phyloP scores from a whole-genome alignment of 2,113 vertebrate species.

The Acanthisitta chloris region DNA sequence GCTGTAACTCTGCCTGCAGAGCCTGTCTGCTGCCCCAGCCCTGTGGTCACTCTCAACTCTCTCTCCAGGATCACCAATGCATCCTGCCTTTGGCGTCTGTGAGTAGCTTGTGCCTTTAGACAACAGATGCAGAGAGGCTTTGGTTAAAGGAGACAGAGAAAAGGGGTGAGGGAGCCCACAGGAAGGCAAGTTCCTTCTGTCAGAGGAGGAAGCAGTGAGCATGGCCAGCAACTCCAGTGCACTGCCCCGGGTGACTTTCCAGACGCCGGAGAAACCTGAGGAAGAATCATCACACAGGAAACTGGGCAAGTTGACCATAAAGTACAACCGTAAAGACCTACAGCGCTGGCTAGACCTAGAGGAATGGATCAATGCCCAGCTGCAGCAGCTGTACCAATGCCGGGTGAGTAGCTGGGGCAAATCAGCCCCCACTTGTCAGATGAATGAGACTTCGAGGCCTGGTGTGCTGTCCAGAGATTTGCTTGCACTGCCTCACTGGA shows the following conservation, averaged over 20 bases:
- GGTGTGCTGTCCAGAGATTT: background rate
- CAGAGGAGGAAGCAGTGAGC: background rate
- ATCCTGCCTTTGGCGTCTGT: background rate
- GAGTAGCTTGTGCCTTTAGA: background rate
- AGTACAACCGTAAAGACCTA: constrained; percentile 92
- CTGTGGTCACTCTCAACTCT: background rate
- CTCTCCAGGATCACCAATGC: background rate
- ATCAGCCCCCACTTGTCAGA: accelerated
- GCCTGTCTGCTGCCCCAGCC: background rate
- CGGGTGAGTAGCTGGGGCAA: constrained; percentile 76
- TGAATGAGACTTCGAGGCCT: background rate
- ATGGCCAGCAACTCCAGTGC: constrained; percentile 81
- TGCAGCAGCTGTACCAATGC: constrained; percentile 91
- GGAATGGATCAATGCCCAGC: constrained; percentile 89
- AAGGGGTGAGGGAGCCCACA: background rate
- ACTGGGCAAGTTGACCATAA: constrained; percentile 90
- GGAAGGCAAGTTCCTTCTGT: background rate
- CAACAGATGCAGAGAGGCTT: background rate
- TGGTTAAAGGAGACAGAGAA: background rate
- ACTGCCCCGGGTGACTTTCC: constrained; percentile 87
- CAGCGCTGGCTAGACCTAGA: constrained; percentile 93
- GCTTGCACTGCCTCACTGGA: background rate
- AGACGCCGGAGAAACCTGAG: constrained; percentile 75
- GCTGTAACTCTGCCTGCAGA: constrained; percentile 16
- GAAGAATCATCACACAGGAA: constrained; percentile 79